Base-by-base conservation (phyloP, 2,113 vertebrate genomes). In the Chlorocebus sabaeus region DNA sequence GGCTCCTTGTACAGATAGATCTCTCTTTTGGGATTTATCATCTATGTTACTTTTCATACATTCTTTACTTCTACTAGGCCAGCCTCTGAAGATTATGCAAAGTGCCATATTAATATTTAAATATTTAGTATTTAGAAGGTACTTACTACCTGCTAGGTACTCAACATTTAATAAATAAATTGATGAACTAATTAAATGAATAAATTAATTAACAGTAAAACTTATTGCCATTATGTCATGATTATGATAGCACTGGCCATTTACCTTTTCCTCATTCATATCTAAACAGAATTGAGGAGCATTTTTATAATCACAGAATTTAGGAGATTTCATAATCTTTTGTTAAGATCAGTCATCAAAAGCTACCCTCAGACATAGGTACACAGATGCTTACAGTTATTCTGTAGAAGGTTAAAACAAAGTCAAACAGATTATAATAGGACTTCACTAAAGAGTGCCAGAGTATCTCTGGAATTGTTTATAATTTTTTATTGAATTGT, bases 401-500 rank as follows among this genome's bases (percentile, higher is more conserved):
- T 83, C 76, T 88, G 35, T 20, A 75, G 38, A 81, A 81, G 50
- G 59, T 89, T 67, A 92, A 89, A 70, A 72, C 68, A 81, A 88
- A 64, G 18, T 45, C 25, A 96, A 86, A n/a, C 45, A 89, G 82
- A 85, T 86, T 89, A 78, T 48, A 82, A 40, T 7, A 88, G 25
- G 30, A 8, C 16, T 95, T 97, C 61, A 73, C 64, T 87, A 93
- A 89, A 92, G 25, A 11, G 22, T 87, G 38, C 8, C 45, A 96
- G 83, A 64, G 48, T 88, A 57, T 86, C 89, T 97, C 59, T 92
- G 59, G 79, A 96, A 96, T 81, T 18, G 87, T 43, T 92, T 86
- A 87, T 95, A 75, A 70, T 14, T 93, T 35, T 84, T 95, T 78
- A 92, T 76, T 88, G 82, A 64, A 82, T 84, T 96, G 55, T 95